Evolutionary conservation across 2,113 vertebrate genomes (phyloP).

Genomic region (Thermophis baileyi): DNA sequence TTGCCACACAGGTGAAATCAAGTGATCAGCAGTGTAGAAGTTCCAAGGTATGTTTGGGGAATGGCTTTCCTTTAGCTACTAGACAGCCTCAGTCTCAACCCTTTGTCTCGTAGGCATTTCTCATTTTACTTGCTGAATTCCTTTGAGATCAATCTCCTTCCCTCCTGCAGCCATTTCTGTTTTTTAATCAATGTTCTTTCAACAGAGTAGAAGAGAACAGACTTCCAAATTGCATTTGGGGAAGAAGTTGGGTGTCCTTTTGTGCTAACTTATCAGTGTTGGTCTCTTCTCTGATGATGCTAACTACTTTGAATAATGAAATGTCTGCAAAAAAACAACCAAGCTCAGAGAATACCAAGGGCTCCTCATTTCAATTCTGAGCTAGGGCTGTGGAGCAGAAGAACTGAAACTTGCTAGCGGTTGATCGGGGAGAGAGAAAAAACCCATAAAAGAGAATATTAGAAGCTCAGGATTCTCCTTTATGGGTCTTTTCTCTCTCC

Average conservation of each 20-base stretch:
- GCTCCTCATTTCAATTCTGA: too few species aligned
- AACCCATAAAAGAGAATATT: too few species aligned
- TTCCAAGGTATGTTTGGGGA: neutral
- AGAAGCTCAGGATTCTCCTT: too few species aligned
- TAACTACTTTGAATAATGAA: too few species aligned
- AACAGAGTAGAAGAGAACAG: neutral
- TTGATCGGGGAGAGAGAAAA: too few species aligned
- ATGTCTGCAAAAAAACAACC: too few species aligned
- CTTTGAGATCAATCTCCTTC: neutral
- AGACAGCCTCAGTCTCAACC: too few species aligned
- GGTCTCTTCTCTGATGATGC: too few species aligned
- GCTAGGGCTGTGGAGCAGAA: too few species aligned
- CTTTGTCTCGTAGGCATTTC: neutral
- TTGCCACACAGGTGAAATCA: neutral
- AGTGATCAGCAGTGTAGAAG: neutral
- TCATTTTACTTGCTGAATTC: neutral
- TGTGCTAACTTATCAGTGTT: neutral
- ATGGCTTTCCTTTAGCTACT: neutral
- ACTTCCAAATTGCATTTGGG: neutral
- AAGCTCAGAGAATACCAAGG: too few species aligned
- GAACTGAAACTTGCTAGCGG: too few species aligned
- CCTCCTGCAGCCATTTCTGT: neutral
- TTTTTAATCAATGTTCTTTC: neutral
- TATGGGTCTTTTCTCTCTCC: too few species aligned
- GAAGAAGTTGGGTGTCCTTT: neutral